These are phyloP conservation scores for Cydia pomonella DNA, from an alignment of 1,140 invertebrate genomes.

Conservation along the genomic window DNA sequence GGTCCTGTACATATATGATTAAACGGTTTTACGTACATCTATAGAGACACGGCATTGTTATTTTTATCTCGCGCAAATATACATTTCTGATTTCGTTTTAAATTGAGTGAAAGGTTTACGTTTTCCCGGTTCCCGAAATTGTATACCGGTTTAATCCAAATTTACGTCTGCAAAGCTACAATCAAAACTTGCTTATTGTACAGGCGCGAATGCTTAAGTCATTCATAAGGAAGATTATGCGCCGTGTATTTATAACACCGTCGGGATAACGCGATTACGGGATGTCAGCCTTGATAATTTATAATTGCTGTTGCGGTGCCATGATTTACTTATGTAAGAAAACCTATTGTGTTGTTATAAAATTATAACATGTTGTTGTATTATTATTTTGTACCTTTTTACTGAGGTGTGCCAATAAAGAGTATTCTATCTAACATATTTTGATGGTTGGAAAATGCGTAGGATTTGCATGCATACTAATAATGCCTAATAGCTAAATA, in stretches of 20 bases:
- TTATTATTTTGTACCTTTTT: too few species aligned
- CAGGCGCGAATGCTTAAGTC: slow-evolving; percentile 20
- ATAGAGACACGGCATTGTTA: too few species aligned
- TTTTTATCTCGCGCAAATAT: too few species aligned
- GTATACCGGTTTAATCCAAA: not conserved
- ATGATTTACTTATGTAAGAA: not conserved
- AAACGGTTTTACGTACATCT: too few species aligned
- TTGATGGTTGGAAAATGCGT: too few species aligned
- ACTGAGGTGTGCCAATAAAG: too few species aligned
- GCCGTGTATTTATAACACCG: slow-evolving; percentile 28
- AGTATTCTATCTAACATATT: too few species aligned
- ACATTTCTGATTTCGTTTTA: too few species aligned
- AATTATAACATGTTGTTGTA: too few species aligned
- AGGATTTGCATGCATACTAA: too few species aligned
- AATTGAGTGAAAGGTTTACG: not conserved
- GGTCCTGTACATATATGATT: not conserved
- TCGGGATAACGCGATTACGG: slow-evolving; percentile 27
- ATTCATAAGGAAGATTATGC: slow-evolving; percentile 21
- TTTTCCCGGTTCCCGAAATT: not conserved
- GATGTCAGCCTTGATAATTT: slow-evolving; percentile 27
- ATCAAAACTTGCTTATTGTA: slow-evolving; percentile 14
- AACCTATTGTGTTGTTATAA: not conserved
- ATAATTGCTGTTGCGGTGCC: slow-evolving; percentile 6
- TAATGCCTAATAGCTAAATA: not conserved
- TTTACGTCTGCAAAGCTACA: slow-evolving; percentile 12